Conservation (phyloP, 2,888 invertebrate species). For the Phytoseiulus persimilis region DNA sequence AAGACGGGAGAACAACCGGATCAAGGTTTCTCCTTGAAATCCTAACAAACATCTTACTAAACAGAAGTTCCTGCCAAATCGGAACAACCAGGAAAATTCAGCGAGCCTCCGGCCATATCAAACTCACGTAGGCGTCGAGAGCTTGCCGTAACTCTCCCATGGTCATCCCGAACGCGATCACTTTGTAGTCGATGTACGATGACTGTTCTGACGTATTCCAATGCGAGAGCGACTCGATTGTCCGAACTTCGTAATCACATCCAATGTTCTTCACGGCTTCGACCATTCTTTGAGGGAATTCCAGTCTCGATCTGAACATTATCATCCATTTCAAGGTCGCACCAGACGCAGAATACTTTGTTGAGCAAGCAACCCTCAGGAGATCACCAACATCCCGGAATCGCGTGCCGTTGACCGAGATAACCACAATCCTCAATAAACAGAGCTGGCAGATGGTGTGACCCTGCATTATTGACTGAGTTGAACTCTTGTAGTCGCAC, state of each 20-base stretch:
- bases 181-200: not conserved
- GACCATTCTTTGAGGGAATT: not conserved
- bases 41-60: no score
- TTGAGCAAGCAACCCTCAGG: not conserved
- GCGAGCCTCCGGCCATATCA: not conserved
- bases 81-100: not conserved
- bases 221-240: not conserved
- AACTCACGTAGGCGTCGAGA: not conserved
- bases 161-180: not conserved
- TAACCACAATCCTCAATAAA: no score
- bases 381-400: not conserved
- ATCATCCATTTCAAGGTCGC: not conserved
- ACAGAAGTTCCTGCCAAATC: no score
- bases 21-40: not conserved
- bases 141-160: not conserved
- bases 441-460: no score
- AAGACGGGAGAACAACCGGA: not conserved
- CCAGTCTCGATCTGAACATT: not conserved
- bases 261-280: not conserved
- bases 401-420: not conserved
- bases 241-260: not conserved
- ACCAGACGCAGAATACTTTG: not conserved
- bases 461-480: no score
- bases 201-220: not conserved
- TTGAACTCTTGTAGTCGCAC: no score